Evolutionary conservation across 2,888 invertebrate genomes (phyloP).

Genomic region (Cremastobaeus sp.): DNA sequence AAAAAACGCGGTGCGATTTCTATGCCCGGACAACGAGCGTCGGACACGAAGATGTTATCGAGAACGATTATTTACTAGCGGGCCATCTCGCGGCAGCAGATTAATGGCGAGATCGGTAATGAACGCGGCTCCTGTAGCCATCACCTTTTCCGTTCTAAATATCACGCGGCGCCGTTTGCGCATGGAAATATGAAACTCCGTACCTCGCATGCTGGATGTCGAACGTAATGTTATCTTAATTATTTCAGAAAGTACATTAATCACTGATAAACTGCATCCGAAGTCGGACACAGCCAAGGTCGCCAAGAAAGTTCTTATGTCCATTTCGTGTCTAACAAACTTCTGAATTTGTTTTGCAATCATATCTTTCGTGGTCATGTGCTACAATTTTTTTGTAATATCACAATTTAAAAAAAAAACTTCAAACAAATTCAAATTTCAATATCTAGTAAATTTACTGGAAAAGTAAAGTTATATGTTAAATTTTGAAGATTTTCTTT

Average conservation of each 20-base stretch:
- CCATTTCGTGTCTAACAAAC: background rate
- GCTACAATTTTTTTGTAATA: no score
- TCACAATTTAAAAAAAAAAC: no score
- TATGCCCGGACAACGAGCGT: constrained; percentile 44
- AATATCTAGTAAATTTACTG: no score
- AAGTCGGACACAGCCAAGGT: constrained; percentile 21
- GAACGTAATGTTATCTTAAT: constrained; percentile 52
- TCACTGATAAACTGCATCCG: constrained; percentile 38
- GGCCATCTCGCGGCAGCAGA: constrained; percentile 71
- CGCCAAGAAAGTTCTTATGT: background rate
- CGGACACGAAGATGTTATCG: constrained; percentile 70
- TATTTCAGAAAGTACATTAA: constrained; percentile 51
- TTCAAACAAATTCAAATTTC: no score
- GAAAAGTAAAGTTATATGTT: no score
- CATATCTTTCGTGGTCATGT: background rate
- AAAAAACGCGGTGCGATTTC: constrained; percentile 48
- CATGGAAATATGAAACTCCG: constrained; percentile 34
- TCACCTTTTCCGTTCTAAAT: constrained; percentile 53
- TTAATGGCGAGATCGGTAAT: constrained; percentile 75
- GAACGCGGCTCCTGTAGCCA: constrained; percentile 65
- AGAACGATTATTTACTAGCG: constrained; percentile 72
- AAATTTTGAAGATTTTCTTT: no score
- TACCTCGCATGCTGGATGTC: constrained; percentile 37
- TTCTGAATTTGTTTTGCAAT: background rate
- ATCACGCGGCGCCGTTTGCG: constrained; percentile 56